These are phyloP conservation scores for Eilema caniola DNA, from an alignment of 2,888 invertebrate species.

Conservation along the genomic window DNA sequence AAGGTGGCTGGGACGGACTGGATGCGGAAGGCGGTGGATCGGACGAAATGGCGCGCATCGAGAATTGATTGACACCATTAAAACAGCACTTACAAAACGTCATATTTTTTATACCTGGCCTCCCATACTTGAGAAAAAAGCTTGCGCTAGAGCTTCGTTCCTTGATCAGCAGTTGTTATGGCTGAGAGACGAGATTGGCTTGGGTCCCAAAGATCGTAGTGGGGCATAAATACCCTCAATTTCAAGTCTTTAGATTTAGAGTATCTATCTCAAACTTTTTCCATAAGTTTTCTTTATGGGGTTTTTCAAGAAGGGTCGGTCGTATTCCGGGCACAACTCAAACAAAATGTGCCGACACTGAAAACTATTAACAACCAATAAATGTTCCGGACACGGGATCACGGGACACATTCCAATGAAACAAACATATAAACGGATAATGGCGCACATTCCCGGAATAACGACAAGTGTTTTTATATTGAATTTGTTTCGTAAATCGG, in stretches of 20 bases:
- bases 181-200: not conserved
- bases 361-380: not conserved
- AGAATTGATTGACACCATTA: not conserved
- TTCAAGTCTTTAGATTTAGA: no score
- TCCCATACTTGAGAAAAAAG: not conserved
- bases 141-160: not conserved
- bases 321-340: not conserved
- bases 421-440: not conserved
- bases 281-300: no score
- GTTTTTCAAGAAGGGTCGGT: no score
- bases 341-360: not conserved
- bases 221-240: no score
- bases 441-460: slow-evolving; percentile 7
- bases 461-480: slow-evolving; percentile 7
- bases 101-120: not conserved
- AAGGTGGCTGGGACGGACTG: no score
- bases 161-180: not conserved
- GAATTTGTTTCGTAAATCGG: not conserved
- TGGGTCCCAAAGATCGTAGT: no score
- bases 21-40: no score
- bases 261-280: no score
- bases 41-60: no score
- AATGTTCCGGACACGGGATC: not conserved
- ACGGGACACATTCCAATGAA: not conserved
- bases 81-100: not conserved